These are phyloP conservation scores for Galaxea fascicularis DNA, from an alignment of 92 coral and sea anemone genomes.

Conservation along the genomic window DNA sequence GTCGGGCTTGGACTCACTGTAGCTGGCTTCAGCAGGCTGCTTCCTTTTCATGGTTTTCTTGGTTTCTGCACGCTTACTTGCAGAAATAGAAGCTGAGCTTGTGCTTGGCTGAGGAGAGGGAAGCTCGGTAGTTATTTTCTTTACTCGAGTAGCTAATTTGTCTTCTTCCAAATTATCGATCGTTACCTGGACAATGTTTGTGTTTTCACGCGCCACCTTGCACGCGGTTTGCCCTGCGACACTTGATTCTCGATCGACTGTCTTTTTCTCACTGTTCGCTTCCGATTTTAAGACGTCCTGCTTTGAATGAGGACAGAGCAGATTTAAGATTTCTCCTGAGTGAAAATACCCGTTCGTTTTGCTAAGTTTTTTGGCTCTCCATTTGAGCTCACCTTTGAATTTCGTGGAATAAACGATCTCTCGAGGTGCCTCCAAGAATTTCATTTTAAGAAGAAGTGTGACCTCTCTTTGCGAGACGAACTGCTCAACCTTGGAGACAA, in stretches of 20 bases:
- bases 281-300: slow-evolving; percentile 6
- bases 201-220: slow-evolving; percentile 67
- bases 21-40: background rate
- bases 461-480: slow-evolving; percentile 72
- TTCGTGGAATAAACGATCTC: slow-evolving; percentile 76
- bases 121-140: background rate
- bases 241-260: background rate
- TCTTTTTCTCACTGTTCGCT: background rate
- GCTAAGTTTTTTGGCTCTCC: slow-evolving; percentile 62
- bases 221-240: slow-evolving; percentile 22
- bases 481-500: slow-evolving; percentile 70
- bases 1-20: background rate
- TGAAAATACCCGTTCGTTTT: slow-evolving; percentile 77
- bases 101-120: background rate
- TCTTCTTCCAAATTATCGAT: slow-evolving; percentile 3
- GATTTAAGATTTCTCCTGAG: slow-evolving; percentile 53
- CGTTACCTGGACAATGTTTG: background rate
- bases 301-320: slow-evolving; percentile 16
- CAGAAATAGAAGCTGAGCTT: slow-evolving; percentile 1
- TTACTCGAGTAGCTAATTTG: background rate
- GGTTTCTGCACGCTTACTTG: slow-evolving; percentile 27
- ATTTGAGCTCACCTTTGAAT: slow-evolving; percentile 68
- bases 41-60: slow-evolving; percentile 13
- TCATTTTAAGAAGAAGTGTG: slow-evolving; percentile 62
- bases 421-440: slow-evolving; percentile 76